These are phyloP conservation scores for Eupithecia subumbrata DNA, from an alignment of 2,888 invertebrate species.

Conservation along the genomic window DNA sequence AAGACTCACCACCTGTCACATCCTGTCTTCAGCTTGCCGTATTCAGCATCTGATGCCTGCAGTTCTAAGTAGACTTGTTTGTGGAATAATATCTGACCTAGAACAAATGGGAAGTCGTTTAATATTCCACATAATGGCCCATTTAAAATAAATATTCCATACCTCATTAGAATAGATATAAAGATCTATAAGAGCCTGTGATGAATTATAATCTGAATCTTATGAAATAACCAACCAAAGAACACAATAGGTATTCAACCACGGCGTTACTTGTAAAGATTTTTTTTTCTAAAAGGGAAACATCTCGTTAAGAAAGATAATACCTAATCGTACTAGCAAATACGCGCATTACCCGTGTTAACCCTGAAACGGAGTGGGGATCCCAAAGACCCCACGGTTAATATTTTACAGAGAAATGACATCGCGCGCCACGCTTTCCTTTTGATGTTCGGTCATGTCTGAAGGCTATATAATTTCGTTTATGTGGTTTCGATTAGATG, in stretches of 20 bases:
- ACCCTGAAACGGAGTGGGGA: slow-evolving; percentile 73
- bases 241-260: not conserved
- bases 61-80: not conserved
- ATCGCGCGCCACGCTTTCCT: slow-evolving; percentile 78
- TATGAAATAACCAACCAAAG: not conserved
- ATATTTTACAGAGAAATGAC: slow-evolving; percentile 78
- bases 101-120: not conserved
- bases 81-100: not conserved
- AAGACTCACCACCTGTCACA: too few relatives aligned
- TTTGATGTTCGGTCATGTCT: slow-evolving; percentile 78
- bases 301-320: slow-evolving; percentile 31
- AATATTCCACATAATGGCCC: not conserved
- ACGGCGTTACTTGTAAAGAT: not conserved
- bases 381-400: slow-evolving; percentile 62
- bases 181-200: not conserved
- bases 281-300: slow-evolving; percentile 18
- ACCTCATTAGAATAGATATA: not conserved
- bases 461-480: slow-evolving; percentile 72
- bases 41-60: too few relatives aligned
- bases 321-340: slow-evolving; percentile 21
- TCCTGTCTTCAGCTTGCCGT: too few relatives aligned
- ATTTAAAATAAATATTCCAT: not conserved
- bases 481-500: slow-evolving; percentile 49
- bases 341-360: slow-evolving; percentile 69
- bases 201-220: not conserved